These are phyloP conservation scores for Nannoperca australis DNA, from an alignment of 2,797 vertebrate species.

Conservation along the genomic window DNA sequence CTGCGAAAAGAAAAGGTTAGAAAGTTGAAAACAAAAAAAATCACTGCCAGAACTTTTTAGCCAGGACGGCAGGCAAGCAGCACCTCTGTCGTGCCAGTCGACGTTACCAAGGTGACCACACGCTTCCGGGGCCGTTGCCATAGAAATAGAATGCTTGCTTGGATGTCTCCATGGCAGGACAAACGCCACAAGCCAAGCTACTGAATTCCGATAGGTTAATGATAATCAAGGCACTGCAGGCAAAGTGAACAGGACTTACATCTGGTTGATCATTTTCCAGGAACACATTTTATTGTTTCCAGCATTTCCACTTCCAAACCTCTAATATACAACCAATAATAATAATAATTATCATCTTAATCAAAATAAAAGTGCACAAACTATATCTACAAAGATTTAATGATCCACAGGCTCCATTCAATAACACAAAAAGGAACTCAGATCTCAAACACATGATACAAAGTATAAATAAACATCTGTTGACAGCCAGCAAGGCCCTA, in stretches of 20 bases:
- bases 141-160: slow-evolving; percentile 73
- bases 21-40: slow-evolving; percentile 3
- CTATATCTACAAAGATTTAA: slow-evolving; percentile 48
- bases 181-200: slow-evolving; percentile 30
- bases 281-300: slow-evolving; percentile 9
- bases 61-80: slow-evolving; percentile 23
- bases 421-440: slow-evolving; percentile 37
- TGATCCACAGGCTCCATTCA: slow-evolving; percentile 32
- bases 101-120: slow-evolving; percentile 71
- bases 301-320: not conserved
- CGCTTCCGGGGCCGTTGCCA: slow-evolving; percentile 69
- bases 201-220: slow-evolving; percentile 68
- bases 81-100: slow-evolving; percentile 11
- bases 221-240: slow-evolving; percentile 35
- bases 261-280: not conserved
- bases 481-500: slow-evolving; percentile 28
- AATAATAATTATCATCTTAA: not conserved
- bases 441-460: slow-evolving; percentile 55
- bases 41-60: slow-evolving; percentile 5
- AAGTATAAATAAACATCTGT: slow-evolving; percentile 62
- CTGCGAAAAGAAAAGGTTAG: not conserved
- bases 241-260: not conserved
- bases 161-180: slow-evolving; percentile 66
- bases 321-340: not conserved
- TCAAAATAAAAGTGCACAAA: slow-evolving; percentile 12